These are phyloP conservation scores for Dromiciops gliroides DNA, from an alignment of 2,113 vertebrate species.

Conservation along the genomic window DNA sequence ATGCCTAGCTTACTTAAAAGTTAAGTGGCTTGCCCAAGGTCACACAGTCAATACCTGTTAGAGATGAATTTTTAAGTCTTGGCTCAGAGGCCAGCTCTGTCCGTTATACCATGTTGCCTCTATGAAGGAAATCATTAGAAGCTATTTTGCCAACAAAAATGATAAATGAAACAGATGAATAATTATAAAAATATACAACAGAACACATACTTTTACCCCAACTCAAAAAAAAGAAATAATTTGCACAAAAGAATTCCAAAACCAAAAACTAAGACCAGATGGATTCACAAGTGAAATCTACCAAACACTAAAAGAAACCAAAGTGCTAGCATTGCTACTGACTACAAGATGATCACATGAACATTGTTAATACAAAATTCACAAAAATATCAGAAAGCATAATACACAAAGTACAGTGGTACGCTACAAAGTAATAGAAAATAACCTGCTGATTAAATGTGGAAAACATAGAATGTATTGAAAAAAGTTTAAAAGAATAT, in stretches of 20 bases:
- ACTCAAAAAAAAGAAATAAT: too few relatives aligned
- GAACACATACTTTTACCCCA: neutral
- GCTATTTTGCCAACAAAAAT: too few relatives aligned
- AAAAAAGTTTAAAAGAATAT: neutral
- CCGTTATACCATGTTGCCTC: too few relatives aligned
- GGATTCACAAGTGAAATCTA: neutral
- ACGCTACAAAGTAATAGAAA: neutral
- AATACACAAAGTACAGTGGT: neutral
- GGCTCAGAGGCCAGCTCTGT: too few relatives aligned
- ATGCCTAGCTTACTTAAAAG: too few relatives aligned
- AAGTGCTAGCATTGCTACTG: neutral
- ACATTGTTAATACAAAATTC: neutral
- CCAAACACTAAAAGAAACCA: constrained; percentile 23
- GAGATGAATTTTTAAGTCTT: neutral
- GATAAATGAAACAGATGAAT: too few relatives aligned
- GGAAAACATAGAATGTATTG: neutral
- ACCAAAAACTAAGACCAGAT: neutral
- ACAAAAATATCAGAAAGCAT: neutral
- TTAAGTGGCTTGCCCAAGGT: constrained; percentile 2
- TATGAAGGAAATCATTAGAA: too few relatives aligned
- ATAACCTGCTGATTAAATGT: neutral
- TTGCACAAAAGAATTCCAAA: neutral
- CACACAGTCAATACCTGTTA: neutral
- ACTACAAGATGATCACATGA: neutral
- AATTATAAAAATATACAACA: neutral